Percentiles rank a stretch among this genome's conserved stretches.
phyloP scores from a whole-genome alignment of 2,797 vertebrate species.

The Parauchenoglanis punctatus region DNA sequence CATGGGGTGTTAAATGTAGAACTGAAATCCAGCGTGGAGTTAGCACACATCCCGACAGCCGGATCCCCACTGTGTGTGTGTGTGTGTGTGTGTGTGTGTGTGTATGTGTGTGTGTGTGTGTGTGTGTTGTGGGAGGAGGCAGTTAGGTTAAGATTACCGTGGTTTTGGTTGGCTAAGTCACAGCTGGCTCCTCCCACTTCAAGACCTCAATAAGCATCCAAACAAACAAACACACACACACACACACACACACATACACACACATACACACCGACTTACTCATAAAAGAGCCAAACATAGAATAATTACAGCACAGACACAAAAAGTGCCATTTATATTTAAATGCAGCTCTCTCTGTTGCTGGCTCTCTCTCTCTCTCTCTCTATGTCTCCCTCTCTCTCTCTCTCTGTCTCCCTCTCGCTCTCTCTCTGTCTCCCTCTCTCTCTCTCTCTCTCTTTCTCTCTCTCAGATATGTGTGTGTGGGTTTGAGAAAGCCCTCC shows the following conservation, averaged over 20 bases:
- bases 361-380: too few relatives aligned
- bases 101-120: conserved; percentile 9
- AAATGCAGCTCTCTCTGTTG: neutral
- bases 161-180: conserved; percentile 39
- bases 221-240: conserved; percentile 24
- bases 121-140: neutral
- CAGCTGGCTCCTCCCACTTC: conserved; percentile 39
- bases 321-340: neutral
- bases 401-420: neutral
- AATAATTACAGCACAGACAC: conserved; percentile 6
- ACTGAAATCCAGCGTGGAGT: conserved; percentile 23
- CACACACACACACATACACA: conserved; percentile 2
- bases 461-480: neutral
- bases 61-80: conserved; percentile 9
- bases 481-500: too few relatives aligned
- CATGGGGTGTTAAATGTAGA: conserved; percentile 41
- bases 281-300: neutral
- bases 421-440: too few relatives aligned
- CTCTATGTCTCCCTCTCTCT: neutral
- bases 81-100: conserved; percentile 15
- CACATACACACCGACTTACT: neutral
- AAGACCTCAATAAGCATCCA: conserved; percentile 21
- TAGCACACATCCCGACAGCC: conserved; percentile 1
- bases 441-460: neutral
- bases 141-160: conserved; percentile 44